A percentile compares a stretch with the other conserved stretches of the same genome.
phyloP scores from a whole-genome alignment of 2,797 vertebrate species.

The Eospalax fontanierii region DNA sequence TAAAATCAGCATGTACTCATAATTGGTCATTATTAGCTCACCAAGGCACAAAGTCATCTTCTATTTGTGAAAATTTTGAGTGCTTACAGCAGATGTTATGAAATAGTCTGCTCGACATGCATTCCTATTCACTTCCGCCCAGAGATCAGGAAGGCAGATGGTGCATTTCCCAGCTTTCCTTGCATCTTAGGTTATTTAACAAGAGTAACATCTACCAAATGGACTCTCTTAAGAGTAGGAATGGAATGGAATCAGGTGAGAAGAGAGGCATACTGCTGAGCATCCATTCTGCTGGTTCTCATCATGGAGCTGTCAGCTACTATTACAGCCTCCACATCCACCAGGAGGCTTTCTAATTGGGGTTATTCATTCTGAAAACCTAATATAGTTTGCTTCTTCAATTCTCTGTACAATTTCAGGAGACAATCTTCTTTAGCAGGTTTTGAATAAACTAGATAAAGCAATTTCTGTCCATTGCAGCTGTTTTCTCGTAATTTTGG shows the following conservation, averaged over 20 bases:
- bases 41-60: neutral
- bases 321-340: neutral
- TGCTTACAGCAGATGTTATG: neutral
- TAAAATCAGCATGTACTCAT: neutral
- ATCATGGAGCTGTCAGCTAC: neutral
- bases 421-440: neutral
- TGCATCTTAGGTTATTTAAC: neutral
- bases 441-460: neutral
- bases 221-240: neutral
- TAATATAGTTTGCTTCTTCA: neutral
- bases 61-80: neutral
- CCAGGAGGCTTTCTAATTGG: neutral
- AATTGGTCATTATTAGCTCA: neutral
- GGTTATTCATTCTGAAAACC: neutral
- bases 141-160: neutral
- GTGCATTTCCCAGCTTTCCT: neutral
- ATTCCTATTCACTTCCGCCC: neutral
- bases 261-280: neutral
- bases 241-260: neutral
- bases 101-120: too few relatives aligned
- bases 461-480: neutral
- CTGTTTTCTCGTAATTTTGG: conserved; percentile 1
- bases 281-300: neutral
- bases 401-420: neutral
- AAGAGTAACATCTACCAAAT: neutral